phyloP scores from a whole-genome alignment of 1,140 invertebrate genomes.

The Holotrichia oblita region DNA sequence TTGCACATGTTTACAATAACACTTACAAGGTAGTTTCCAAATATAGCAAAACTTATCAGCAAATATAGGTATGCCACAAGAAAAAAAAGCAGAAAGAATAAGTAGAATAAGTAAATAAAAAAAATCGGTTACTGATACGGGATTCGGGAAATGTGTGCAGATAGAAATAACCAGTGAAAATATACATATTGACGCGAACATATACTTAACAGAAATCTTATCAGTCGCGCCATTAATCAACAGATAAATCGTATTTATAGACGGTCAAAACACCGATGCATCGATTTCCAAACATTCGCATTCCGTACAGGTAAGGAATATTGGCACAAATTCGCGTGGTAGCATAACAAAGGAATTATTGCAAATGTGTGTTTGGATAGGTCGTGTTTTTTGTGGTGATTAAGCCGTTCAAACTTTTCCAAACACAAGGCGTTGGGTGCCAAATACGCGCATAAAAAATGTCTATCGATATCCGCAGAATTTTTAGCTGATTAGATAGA shows the following conservation, averaged over 20 bases:
- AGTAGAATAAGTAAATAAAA: background rate
- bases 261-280: background rate
- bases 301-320: too few relatives aligned
- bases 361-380: too few relatives aligned
- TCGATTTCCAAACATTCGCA: constrained; percentile 4
- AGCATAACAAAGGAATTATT: too few relatives aligned
- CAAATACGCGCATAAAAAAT: too few relatives aligned
- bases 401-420: too few relatives aligned
- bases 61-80: background rate
- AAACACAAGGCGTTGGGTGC: too few relatives aligned
- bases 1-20: too few relatives aligned
- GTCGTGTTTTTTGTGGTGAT: too few relatives aligned
- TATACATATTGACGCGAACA: background rate
- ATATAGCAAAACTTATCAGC: background rate
- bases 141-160: background rate
- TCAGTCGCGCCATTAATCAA: constrained; percentile 11
- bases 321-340: too few relatives aligned
- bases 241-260: constrained; percentile 24
- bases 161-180: background rate
- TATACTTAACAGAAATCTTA: background rate
- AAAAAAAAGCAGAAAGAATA: too few relatives aligned
- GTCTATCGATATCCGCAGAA: too few relatives aligned
- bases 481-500: too few relatives aligned
- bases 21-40: background rate
- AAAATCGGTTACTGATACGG: background rate